A percentile compares a stretch with the other conserved stretches of the same genome.
Evolutionary conservation across 2,888 invertebrate genomes (phyloP).

Genomic region (Drosophila greeni): DNA sequence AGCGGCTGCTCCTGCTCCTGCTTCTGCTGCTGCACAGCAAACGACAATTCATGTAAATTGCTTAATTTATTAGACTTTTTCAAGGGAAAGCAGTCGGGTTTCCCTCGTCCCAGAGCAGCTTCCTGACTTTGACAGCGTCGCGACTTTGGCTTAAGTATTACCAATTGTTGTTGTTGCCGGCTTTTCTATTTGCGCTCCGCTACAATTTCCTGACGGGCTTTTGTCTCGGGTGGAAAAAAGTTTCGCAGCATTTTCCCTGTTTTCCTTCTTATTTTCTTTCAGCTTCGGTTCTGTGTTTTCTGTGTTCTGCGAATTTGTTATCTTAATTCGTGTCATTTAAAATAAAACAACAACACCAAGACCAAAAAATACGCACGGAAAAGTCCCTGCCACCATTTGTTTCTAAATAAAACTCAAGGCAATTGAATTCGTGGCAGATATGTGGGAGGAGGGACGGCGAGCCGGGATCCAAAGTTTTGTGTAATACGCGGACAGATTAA

Average conservation of each 20-base stretch:
- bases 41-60: slow-evolving; percentile 75
- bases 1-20: slow-evolving; percentile 11
- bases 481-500: slow-evolving; percentile 43
- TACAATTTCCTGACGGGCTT: slow-evolving; percentile 64
- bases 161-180: slow-evolving; percentile 46
- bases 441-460: slow-evolving; percentile 5
- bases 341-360: slow-evolving; percentile 8
- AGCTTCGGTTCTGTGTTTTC: slow-evolving; percentile 20
- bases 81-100: slow-evolving; percentile 12
- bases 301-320: slow-evolving; percentile 67
- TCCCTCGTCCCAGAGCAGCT: slow-evolving; percentile 48
- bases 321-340: slow-evolving; percentile 73
- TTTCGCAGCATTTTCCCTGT: slow-evolving; percentile 55
- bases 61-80: slow-evolving; percentile 74
- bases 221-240: slow-evolving; percentile 67
- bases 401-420: slow-evolving; percentile 67
- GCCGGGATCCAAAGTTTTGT: slow-evolving; percentile 48
- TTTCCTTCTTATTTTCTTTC: slow-evolving; percentile 30
- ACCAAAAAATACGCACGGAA: slow-evolving; percentile 22
- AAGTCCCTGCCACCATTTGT: slow-evolving; percentile 65
- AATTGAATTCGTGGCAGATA: slow-evolving; percentile 59
- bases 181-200: slow-evolving; percentile 60
- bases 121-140: slow-evolving; percentile 71
- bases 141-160: slow-evolving; percentile 72
- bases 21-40: slow-evolving; percentile 42